Conservation (phyloP, 2,888 invertebrate species). For the Venusia cambrica region DNA sequence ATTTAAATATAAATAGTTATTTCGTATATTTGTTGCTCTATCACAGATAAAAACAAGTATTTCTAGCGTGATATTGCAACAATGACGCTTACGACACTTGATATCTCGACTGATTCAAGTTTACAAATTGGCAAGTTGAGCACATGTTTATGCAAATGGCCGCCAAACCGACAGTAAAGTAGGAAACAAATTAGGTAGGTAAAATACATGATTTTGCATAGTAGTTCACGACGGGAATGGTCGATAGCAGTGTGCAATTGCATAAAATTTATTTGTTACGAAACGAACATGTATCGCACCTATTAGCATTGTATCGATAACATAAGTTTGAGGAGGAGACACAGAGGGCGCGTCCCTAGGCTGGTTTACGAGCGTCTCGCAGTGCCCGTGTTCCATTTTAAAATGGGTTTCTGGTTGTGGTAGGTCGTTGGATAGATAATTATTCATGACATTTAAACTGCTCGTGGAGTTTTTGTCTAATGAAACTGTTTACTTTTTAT, state of each 20-base stretch:
- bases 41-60: slow-evolving; percentile 16
- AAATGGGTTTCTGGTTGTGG: slow-evolving; percentile 69
- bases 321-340: slow-evolving; percentile 10
- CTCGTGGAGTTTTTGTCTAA: slow-evolving; percentile 3
- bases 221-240: too few relatives aligned
- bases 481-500: too few relatives aligned
- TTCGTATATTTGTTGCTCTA: slow-evolving; percentile 4
- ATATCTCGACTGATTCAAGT: slow-evolving; percentile 28
- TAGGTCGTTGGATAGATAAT: slow-evolving; percentile 63
- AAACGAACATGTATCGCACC: neutral
- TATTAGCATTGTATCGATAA: slow-evolving; percentile 21
- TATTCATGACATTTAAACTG: slow-evolving; percentile 14
- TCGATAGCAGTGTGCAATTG: too few relatives aligned
- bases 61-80: slow-evolving; percentile 21
- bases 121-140: slow-evolving; percentile 28
- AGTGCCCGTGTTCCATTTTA: slow-evolving; percentile 66
- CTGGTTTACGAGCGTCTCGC: slow-evolving; percentile 70
- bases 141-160: slow-evolving; percentile 28
- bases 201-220: slow-evolving; percentile 8
- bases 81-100: slow-evolving; percentile 23
- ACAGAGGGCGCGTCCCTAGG: slow-evolving; percentile 47
- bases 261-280: slow-evolving; percentile 3
- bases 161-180: slow-evolving; percentile 18
- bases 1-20: slow-evolving; percentile 5
- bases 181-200: slow-evolving; percentile 18